Conservation (phyloP, 2,888 invertebrate species). For the Syritta pipiens region DNA sequence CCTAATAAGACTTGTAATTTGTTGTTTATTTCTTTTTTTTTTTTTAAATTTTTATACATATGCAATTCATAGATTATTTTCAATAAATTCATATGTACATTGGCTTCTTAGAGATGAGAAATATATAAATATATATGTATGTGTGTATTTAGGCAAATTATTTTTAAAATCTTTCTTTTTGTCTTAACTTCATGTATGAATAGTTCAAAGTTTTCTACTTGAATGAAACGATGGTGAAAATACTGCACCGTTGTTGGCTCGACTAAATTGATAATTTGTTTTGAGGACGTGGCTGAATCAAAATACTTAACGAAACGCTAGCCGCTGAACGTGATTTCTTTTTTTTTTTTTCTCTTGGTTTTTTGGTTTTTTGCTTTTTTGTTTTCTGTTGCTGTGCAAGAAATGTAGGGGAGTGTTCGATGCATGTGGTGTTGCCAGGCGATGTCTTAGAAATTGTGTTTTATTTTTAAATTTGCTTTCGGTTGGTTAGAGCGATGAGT, state of each 20-base stretch:
- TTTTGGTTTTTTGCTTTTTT: no score
- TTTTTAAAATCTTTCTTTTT: constrained; percentile 44
- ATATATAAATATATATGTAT: constrained; percentile 37
- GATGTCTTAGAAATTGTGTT: no score
- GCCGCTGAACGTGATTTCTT: constrained; percentile 32
- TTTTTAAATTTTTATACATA: no score
- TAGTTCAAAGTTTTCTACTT: constrained; percentile 78
- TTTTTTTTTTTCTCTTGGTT: constrained; percentile 46
- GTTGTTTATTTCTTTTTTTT: neutral
- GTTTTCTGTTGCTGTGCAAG: no score
- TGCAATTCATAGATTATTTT: constrained; percentile 39
- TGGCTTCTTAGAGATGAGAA: constrained; percentile 49
- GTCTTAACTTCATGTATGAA: constrained; percentile 71
- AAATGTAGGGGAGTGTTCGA: no score
- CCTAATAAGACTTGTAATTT: no score
- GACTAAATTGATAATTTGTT: constrained; percentile 6
- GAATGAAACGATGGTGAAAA: constrained; percentile 72
- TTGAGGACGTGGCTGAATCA: constrained; percentile 47
- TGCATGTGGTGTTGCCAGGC: no score
- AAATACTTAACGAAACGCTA: constrained; percentile 55
- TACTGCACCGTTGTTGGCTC: constrained; percentile 37
- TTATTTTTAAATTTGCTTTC: no score
- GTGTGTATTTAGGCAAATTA: constrained; percentile 37
- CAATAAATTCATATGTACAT: constrained; percentile 61
- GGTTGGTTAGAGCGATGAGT: no score